These are phyloP conservation scores for mouse (Mus musculus) DNA, from an alignment of 2,113 vertebrate species.

Conservation along the genomic window GRCm39 chr13:64308001-64308500, in stretches of 20 bases:
- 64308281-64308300: too few species aligned
- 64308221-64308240: neutral
- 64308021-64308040: neutral
- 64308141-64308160: neutral
- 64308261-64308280: too few species aligned
- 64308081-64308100: neutral
- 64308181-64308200: neutral
- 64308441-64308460: neutral
- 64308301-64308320: too few species aligned
- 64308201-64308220: neutral
- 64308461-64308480: neutral
- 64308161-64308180: neutral
- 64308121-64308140: neutral
- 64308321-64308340: neutral
- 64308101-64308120: neutral
- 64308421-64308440: neutral
- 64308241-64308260: neutral
- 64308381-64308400: neutral
- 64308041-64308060: neutral
- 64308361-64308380: neutral
- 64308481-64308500: neutral
- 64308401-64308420: neutral
- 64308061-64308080: neutral
- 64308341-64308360: neutral
- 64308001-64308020: neutral